phyloP scores from a whole-genome alignment of 2,888 invertebrate genomes.

The Drosophila formosana region DNA sequence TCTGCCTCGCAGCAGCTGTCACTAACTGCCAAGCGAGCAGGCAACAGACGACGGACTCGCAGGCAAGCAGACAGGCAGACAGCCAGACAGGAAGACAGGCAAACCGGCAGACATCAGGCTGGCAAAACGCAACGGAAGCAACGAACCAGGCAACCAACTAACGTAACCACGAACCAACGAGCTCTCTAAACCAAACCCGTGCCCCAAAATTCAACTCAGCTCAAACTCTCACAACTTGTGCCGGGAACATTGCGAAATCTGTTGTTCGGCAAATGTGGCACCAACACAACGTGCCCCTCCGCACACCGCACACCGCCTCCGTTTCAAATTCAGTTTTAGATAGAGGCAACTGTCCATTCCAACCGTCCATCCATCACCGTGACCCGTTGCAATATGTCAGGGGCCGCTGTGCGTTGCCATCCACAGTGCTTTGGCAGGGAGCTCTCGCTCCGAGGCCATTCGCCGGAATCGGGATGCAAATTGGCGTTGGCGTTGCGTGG shows the following conservation, averaged over 20 bases:
- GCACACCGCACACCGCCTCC: not conserved
- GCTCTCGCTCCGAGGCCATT: not conserved
- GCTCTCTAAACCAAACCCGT: constrained; percentile 19
- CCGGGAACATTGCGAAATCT: constrained; percentile 56
- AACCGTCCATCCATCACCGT: constrained; percentile 70
- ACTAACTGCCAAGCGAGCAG: constrained; percentile 69
- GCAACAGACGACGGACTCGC: constrained; percentile 10
- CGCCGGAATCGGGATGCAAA: constrained; percentile 53
- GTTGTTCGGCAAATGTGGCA: constrained; percentile 39
- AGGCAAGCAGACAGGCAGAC: constrained; percentile 5
- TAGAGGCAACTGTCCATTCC: constrained; percentile 60
- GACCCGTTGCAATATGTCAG: constrained; percentile 72
- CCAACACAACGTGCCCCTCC: not conserved
- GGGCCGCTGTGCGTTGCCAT: constrained; percentile 43
- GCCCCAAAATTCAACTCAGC: not conserved
- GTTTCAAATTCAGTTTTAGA: constrained; percentile 28
- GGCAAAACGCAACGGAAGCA: constrained; percentile 31
- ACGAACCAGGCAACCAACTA: constrained; percentile 37
- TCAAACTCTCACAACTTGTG: constrained; percentile 21
- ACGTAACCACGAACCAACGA: constrained; percentile 27
- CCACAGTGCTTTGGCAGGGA: not conserved
- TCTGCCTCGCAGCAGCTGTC: constrained; percentile 66
- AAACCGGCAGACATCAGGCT: not conserved
- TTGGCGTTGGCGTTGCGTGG: constrained; percentile 57
- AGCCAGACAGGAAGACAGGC: not conserved